Conservation (phyloP, 2,888 invertebrate genomes). For the Abrostola triplasia region DNA sequence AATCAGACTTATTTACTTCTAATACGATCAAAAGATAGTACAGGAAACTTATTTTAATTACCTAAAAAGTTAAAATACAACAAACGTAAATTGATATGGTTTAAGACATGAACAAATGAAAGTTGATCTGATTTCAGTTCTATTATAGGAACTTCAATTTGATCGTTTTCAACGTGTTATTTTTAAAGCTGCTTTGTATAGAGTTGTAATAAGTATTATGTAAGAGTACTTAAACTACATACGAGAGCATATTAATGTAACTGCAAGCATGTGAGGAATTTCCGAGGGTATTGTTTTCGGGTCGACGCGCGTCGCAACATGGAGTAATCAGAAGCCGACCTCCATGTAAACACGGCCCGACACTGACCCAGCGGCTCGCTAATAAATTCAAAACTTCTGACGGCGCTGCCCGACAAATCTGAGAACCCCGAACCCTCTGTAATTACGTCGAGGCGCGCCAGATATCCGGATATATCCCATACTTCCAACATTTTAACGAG, state of each 20-base stretch:
- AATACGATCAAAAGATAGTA: background rate
- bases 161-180: too few relatives aligned
- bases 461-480: slow-evolving; percentile 31
- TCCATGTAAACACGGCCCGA: slow-evolving; percentile 30
- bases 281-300: background rate
- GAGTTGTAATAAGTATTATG: background rate
- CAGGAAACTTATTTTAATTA: background rate
- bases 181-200: too few relatives aligned
- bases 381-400: slow-evolving; percentile 54
- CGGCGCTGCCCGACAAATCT: slow-evolving; percentile 37
- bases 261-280: background rate
- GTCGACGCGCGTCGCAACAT: slow-evolving; percentile 13
- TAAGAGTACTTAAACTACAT: background rate
- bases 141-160: too few relatives aligned
- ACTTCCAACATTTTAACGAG: slow-evolving; percentile 40
- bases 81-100: background rate
- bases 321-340: slow-evolving; percentile 32
- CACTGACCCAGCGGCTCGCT: slow-evolving; percentile 33
- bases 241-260: too few relatives aligned
- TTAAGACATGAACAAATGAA: too few relatives aligned
- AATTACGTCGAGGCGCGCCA: slow-evolving; percentile 42
- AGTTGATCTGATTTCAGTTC: too few relatives aligned
- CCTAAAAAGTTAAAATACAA: background rate
- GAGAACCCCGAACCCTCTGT: slow-evolving; percentile 26
- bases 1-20: background rate